Conservation (phyloP, 1,140 invertebrate genomes). For the Leucophenga varia region DNA sequence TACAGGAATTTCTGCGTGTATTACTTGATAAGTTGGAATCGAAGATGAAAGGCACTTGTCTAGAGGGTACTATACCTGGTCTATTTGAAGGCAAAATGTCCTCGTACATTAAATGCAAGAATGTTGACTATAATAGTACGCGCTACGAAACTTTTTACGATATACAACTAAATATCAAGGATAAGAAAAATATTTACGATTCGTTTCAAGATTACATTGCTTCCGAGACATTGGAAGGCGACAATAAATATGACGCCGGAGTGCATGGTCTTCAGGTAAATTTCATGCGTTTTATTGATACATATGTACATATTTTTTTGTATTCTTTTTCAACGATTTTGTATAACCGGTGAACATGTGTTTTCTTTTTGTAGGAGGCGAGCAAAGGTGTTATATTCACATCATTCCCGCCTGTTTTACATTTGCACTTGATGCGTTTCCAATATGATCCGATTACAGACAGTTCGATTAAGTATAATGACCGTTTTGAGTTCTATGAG, state of each 20-base stretch:
- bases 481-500: slow-evolving; percentile 96
- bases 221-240: slow-evolving; percentile 94
- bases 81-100: slow-evolving; percentile 99
- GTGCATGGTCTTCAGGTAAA: slow-evolving; percentile 71
- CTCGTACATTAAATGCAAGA: slow-evolving; percentile 97
- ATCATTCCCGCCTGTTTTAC: slow-evolving; percentile 95
- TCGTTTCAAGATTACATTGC: slow-evolving; percentile 98
- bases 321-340: no score
- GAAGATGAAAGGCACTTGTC: slow-evolving; percentile 96
- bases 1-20: slow-evolving; percentile 88
- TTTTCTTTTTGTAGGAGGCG: slow-evolving; percentile 73
- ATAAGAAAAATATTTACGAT: slow-evolving; percentile 95
- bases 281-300: not conserved
- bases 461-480: slow-evolving; percentile 99
- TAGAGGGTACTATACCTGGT: slow-evolving; percentile 95
- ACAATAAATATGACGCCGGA: slow-evolving; percentile 96
- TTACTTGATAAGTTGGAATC: slow-evolving; percentile 95
- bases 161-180: slow-evolving; percentile 98
- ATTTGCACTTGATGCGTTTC: slow-evolving; percentile 98
- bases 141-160: slow-evolving; percentile 98
- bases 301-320: not conserved
- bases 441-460: slow-evolving; percentile 98
- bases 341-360: no score
- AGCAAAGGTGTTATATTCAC: slow-evolving; percentile 98
- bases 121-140: slow-evolving; percentile 95